Percentiles rank a stretch among this genome's conserved stretches.
Conservation (phyloP, 2,113 vertebrate species). For the Odobenus rosmarus region DNA sequence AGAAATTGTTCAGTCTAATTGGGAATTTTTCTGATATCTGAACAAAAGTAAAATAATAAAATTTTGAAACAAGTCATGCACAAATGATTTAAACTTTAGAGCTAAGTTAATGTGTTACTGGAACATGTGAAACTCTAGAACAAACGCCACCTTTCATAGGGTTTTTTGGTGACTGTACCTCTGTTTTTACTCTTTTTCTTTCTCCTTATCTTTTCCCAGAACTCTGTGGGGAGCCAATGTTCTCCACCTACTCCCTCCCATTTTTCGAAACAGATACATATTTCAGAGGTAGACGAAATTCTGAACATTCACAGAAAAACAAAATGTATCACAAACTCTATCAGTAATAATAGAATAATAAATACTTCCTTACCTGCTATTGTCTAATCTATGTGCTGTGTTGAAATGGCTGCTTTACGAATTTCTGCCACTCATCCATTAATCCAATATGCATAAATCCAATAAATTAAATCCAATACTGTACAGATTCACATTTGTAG, state of each 20-base stretch:
- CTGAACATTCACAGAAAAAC: neutral
- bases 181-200: neutral
- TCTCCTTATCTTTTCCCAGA: neutral
- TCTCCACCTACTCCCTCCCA: neutral
- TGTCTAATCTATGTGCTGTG: neutral
- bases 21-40: neutral
- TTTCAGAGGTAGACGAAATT: constrained; percentile 30
- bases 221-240: neutral
- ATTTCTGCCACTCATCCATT: constrained; percentile 12
- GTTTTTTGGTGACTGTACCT: neutral
- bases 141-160: neutral
- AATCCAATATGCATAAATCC: constrained; percentile 33
- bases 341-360: constrained; percentile 32
- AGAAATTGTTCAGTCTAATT: neutral
- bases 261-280: neutral
- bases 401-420: constrained; percentile 2
- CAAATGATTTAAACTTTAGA: neutral
- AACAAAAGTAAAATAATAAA: neutral
- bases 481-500: constrained; percentile 20
- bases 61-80: neutral
- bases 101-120: neutral
- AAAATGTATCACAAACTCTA: constrained; percentile 17
- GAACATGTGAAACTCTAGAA: neutral
- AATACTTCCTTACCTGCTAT: neutral
- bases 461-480: constrained; percentile 46